Evolutionary conservation across 2,113 vertebrate species (phyloP), one percentile per base, ranked within the genome.

Genomic region (Macquaria australasica): DNA sequence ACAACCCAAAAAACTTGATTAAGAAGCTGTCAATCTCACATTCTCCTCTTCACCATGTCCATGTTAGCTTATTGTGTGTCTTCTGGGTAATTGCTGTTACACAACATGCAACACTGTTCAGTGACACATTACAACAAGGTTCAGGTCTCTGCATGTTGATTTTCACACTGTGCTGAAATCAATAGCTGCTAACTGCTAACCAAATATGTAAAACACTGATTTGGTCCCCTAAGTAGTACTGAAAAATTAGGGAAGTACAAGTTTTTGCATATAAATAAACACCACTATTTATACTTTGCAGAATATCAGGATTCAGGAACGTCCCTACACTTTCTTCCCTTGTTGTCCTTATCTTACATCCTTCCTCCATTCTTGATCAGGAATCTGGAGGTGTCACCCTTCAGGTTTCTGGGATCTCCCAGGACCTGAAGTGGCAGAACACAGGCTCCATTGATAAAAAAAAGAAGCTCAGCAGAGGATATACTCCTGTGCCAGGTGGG

Each of bases 91-190:
- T 28, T 37, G 58, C 63, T 71, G 18, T 87, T 89, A 81, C 82
- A 79, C 66, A 87, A 85, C 64, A 55, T 7, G 45, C 21, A 62
- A 23, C 0, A 23, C n/a, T 67, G n/a, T 28, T 77, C 34, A 23
- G 64, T 39, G n/a, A 48, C 31, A 73, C 39, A 7, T 66, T 70
- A 59, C 45, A 25, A 34, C 21, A 5, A 6, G 48, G 4, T 48
- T 88, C 87, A 88, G 77, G 85, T 91, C 88, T 66, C 60, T 82
- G 85, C 88, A 82, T 45, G 85, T 80, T 79, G n/a, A 58, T 14
- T 45, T 51, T 48, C 20, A 56, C 48, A 15, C 20, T 37, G 23
- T 9, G 4, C 2, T 58, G n/a, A 78, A 28, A 23, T 66, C n/a
- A 69, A n/a, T 3, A 20, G 58, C 50, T 70, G 66, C 66, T 62